phyloP scores from a whole-genome alignment of 2,888 invertebrate species.

The Leptinotarsa rubiginosa region DNA sequence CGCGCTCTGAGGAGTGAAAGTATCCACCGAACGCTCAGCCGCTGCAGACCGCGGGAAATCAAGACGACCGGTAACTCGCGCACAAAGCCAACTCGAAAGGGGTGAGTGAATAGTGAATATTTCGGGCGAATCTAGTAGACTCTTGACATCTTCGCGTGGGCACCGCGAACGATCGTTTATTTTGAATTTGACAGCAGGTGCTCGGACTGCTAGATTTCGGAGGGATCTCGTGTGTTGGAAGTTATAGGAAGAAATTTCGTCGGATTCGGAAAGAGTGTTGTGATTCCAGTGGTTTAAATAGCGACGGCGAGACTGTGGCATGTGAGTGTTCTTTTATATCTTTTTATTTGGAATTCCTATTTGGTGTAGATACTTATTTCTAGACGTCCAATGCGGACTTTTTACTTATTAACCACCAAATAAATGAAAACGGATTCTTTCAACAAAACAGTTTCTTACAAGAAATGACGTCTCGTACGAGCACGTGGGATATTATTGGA shows the following conservation, averaged over 20 bases:
- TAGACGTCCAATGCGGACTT: neutral
- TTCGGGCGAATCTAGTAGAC: constrained; percentile 14
- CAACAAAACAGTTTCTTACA: neutral
- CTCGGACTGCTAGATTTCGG: neutral
- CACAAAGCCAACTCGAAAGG: constrained; percentile 21
- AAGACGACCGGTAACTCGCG: constrained; percentile 17
- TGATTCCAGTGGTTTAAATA: constrained; percentile 11
- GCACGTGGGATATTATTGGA: constrained; percentile 10
- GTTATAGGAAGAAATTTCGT: neutral
- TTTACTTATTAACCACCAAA: neutral
- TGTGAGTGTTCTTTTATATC: constrained; percentile 3
- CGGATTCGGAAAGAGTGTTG: neutral
- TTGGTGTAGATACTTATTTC: neutral
- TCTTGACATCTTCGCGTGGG: constrained; percentile 12
- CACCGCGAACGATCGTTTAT: constrained; percentile 16
- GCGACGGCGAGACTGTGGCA: constrained; percentile 16
- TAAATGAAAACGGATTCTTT: neutral
- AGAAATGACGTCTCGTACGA: neutral
- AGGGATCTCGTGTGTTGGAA: neutral
- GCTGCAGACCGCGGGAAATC: constrained; percentile 21
- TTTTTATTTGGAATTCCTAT: neutral
- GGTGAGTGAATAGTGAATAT: constrained; percentile 20
- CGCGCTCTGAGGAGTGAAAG: constrained; percentile 18
- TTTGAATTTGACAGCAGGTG: constrained; percentile 25
- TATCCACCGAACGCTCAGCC: constrained; percentile 8